Evolutionary conservation across 35 echinoderm and acorn worm species (phyloP), one percentile per base, ranked within the genome.

Genomic region (Patiria miniata): DNA sequence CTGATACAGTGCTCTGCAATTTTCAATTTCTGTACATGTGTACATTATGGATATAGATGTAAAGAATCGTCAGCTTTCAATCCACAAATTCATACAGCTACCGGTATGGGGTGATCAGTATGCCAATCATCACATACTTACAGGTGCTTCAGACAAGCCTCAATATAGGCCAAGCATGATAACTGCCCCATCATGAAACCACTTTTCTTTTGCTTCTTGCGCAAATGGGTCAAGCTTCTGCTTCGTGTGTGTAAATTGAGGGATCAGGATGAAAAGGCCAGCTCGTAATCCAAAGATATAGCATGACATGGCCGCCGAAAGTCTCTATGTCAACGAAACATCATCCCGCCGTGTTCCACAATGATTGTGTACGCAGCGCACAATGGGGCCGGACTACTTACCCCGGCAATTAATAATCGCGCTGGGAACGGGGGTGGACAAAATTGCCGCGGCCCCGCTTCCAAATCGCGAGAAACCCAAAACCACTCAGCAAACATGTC

Each of bases 401-500:
- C 21, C 21, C 65, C 65, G 9, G 19, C 65, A 30, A 73, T 73
- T 73, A 73, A 73, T 73, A 73, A 8, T 30, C 26, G 23, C 65
- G 7, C 3, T 47, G 42, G 42, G 42, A 6, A 12, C 42, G 42
- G 42, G 42, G 42, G 1, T 10, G 65, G 65, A 73, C n/a, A n/a
- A n/a, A 32, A 73, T 73, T 22, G 34, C 65, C 2, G 65, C 8
- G 58, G 65, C 34, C 65, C 29, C 19, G 21, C 29, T 30, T 30
- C 34, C 26, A n/a, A n/a, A n/a, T n/a, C n/a, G n/a, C 65, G 65
- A 14, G 65, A 73, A 73, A 73, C 65, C 65, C 65, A 30, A 73
- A 73, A 73, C 65, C 65, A 14, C 65, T 36, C 29, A 23, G 26
- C 65, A 73, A 73, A 73, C 34, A 73, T 26, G 65, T 23, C 65